Evolutionary conservation across 1,140 invertebrate species (phyloP), one percentile per base, ranked within the genome.

Genomic region (Eueides isabella): DNA sequence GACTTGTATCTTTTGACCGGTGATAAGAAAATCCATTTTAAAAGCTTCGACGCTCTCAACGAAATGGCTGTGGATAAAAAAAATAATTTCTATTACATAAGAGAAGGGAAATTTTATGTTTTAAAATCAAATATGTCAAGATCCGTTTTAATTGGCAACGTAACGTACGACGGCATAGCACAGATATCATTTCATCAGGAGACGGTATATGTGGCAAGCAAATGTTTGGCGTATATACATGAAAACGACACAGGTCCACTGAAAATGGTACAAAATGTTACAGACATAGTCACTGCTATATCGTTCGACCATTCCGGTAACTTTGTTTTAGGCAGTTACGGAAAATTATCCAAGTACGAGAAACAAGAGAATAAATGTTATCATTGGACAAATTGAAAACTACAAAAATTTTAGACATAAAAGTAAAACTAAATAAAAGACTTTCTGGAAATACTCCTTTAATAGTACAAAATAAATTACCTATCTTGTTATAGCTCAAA

Each of bases 11-110:
- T 87, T 5, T 72, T 89, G 5, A 79, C 81, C 5, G 84, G 78
- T 6, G 76, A 85, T 26, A 88, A 80, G 63, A 90, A 89, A 87
- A 85, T 84, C 28, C 80, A 74, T 11, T 86, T 85, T 38, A 83
- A 80, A 64, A 80, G 71, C 16, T 77, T 90, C 1, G 81, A 90
- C 67, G 80, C 82, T 0, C 69, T 91, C 0, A 84, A 85, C 31
- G 89, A 89, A 81, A 71, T 91, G 75, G 85, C 85, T 5, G 85
- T 91, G 30, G 87, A 91, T 48, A 81, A 84, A 26, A 83, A 86
- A 70, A 90, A 89, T 68, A 89, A 91, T 66, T 86, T 91, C 65
- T 90, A 89, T 71, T 91, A 81, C 67, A 89, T 91, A 19, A 85
- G 76, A 72, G 79, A 86, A 44, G 83, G 86, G 19, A 83, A 85